Conservation (phyloP, 2,113 vertebrate species). For the Oryzias celebensis region DNA sequence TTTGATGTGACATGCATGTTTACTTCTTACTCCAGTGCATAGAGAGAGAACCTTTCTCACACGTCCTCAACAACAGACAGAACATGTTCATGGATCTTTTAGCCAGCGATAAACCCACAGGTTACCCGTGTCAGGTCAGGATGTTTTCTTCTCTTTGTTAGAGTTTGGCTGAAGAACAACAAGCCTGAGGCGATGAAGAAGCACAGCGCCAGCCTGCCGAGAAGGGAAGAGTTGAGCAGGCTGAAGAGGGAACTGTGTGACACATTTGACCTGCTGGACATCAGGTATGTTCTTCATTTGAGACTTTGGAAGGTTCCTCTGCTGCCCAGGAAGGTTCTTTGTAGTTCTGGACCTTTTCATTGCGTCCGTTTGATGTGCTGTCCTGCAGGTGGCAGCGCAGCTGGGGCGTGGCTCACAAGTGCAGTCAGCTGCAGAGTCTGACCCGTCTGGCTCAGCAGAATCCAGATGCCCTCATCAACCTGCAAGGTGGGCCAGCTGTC, state of each 20-base stretch:
- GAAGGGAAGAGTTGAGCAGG: constrained; percentile 84
- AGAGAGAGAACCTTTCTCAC: too few relatives aligned
- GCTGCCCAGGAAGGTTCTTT: too few relatives aligned
- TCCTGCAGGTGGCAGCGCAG: constrained; percentile 91
- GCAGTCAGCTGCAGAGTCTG: constrained; percentile 91
- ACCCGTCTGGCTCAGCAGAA: constrained; percentile 87
- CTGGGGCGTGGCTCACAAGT: constrained; percentile 92
- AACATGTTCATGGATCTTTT: too few relatives aligned
- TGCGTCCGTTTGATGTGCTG: not conserved
- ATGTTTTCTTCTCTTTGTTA: constrained; percentile 41
- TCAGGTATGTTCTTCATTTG: constrained; percentile 80
- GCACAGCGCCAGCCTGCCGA: constrained; percentile 84
- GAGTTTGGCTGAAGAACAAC: constrained; percentile 88
- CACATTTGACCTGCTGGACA: constrained; percentile 84
- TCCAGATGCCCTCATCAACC: constrained; percentile 81
- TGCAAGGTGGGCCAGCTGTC: constrained; percentile 79
- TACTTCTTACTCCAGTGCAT: too few relatives aligned
- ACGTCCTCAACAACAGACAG: too few relatives aligned
- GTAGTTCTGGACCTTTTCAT: not conserved
- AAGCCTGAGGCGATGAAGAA: constrained; percentile 82
- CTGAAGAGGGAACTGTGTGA: constrained; percentile 84
- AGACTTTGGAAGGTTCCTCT: too few relatives aligned
- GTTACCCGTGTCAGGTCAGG: not conserved
- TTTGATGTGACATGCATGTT: too few relatives aligned
- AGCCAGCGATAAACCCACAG: too few relatives aligned